Evolutionary conservation across 2,888 invertebrate species (phyloP).

Genomic region (Drosophila borborema): DNA sequence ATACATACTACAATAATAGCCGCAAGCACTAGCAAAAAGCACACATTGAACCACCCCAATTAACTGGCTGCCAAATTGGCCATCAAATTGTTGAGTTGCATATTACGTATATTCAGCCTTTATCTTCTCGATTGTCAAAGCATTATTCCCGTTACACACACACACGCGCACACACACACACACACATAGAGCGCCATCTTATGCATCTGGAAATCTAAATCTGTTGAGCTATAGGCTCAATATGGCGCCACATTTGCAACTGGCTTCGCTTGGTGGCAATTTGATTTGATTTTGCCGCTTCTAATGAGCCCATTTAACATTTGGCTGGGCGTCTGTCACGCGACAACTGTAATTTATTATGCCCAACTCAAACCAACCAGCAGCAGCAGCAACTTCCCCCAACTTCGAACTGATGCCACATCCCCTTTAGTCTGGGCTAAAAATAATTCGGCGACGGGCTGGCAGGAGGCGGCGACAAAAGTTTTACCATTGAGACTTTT

Average conservation of each 20-base stretch:
- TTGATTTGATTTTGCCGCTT: conserved; percentile 34
- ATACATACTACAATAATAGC: neutral
- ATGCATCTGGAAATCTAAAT: neutral
- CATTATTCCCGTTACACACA: neutral
- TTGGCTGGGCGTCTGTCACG: conserved; percentile 43
- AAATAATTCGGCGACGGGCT: conserved; percentile 46
- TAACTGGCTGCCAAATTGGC: neutral
- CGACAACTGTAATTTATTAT: conserved; percentile 60
- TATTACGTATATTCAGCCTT: conserved; percentile 15
- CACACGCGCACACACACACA: conserved; percentile 10
- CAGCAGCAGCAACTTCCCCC: neutral
- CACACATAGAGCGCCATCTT: neutral
- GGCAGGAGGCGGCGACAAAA: conserved; percentile 40
- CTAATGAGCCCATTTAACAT: conserved; percentile 67
- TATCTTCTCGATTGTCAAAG: conserved; percentile 7
- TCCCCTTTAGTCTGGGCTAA: conserved; percentile 22
- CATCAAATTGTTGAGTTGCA: conserved; percentile 30
- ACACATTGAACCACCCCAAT: neutral
- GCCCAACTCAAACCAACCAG: neutral
- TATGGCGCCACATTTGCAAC: conserved; percentile 3
- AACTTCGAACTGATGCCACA: neutral
- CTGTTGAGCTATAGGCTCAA: neutral
- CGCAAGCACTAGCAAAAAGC: neutral
- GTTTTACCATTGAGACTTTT: conserved; percentile 65
- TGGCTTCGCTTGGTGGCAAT: conserved; percentile 12